Conservation (phyloP, 1,140 invertebrate species). For the Sarcophaga peregrina region DNA sequence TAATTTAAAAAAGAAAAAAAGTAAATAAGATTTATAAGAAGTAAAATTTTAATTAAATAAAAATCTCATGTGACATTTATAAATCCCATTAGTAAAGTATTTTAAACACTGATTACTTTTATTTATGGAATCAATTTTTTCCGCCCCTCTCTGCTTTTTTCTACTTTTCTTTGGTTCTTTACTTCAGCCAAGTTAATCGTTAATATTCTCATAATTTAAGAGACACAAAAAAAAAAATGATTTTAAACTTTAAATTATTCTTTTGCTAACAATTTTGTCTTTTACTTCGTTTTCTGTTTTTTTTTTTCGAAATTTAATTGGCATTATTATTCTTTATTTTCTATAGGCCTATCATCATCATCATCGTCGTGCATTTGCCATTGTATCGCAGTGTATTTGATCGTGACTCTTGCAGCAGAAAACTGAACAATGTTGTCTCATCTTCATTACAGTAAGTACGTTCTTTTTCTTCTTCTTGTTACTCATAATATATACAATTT, state of each 20-base stretch:
- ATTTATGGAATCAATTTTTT: background rate
- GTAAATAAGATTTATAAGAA: no score
- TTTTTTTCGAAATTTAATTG: slow-evolving; percentile 23
- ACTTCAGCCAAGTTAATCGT: background rate
- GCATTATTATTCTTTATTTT: slow-evolving; percentile 15
- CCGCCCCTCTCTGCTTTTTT: background rate
- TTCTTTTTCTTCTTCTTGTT: background rate
- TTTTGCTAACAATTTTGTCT: slow-evolving; percentile 28
- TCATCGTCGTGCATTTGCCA: no score
- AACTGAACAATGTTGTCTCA: background rate
- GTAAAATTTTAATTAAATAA: background rate
- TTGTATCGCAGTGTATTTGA: no score
- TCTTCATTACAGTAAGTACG: background rate
- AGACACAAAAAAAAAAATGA: background rate
- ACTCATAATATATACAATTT: slow-evolving; percentile 38
- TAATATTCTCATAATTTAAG: slow-evolving; percentile 36
- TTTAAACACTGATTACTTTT: slow-evolving; percentile 38
- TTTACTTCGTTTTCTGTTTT: slow-evolving; percentile 13
- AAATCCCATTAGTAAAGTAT: slow-evolving; percentile 38
- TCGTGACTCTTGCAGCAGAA: background rate
- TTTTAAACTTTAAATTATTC: slow-evolving; percentile 29
- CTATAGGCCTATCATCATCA: no score
- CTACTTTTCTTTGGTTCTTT: background rate
- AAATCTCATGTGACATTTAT: slow-evolving; percentile 35
- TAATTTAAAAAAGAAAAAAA: no score